Conservation (phyloP, 2,888 invertebrate species). For the Macrophya alboannulata region DNA sequence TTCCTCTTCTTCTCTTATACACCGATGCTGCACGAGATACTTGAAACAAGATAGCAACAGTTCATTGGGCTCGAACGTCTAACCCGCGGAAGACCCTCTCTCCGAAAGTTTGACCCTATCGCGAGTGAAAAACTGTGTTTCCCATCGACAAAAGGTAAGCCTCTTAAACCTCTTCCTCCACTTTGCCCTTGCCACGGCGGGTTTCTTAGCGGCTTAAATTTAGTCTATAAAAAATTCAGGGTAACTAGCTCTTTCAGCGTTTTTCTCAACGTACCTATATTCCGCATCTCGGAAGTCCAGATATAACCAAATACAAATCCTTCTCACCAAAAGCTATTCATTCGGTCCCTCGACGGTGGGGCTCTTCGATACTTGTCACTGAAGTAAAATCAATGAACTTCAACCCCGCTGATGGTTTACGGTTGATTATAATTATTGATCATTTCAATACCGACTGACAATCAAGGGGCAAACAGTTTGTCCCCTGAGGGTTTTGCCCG, state of each 20-base stretch:
- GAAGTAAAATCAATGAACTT: neutral
- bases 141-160: constrained; percentile 50
- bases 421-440: neutral
- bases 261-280: neutral
- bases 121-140: constrained; percentile 53
- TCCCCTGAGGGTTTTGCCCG: neutral
- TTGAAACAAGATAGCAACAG: constrained; percentile 20
- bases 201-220: constrained; percentile 6
- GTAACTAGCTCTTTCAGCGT: neutral
- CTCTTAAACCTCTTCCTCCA: constrained; percentile 37
- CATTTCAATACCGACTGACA: neutral
- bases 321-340: neutral
- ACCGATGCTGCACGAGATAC: neutral
- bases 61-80: constrained; percentile 8
- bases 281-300: neutral
- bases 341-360: neutral
- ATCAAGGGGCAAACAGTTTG: constrained; percentile 24
- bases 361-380: neutral
- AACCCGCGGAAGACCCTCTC: constrained; percentile 14
- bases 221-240: constrained; percentile 32
- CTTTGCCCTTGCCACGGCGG: neutral
- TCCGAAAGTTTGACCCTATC: constrained; percentile 42
- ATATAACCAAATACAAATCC: neutral
- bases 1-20: no score
- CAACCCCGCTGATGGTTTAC: neutral